These are phyloP conservation scores for Embidobia sp. DNA, from an alignment of 2,888 invertebrate species.

Conservation along the genomic window DNA sequence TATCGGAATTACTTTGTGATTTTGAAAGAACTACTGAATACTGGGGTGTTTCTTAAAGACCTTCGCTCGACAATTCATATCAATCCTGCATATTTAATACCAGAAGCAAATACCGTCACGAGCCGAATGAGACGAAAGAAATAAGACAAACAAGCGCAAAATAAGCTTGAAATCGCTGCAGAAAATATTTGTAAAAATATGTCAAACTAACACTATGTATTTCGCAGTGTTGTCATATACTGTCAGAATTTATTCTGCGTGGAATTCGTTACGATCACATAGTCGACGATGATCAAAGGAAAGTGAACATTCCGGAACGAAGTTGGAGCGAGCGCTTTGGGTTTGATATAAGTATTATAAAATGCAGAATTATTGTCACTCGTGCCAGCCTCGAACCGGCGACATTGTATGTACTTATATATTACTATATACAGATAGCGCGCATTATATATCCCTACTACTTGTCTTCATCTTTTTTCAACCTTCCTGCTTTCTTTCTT, in stretches of 20 bases:
- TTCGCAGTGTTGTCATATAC: conserved; percentile 36
- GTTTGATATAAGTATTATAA: conserved; percentile 57
- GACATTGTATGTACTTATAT: conserved; percentile 31
- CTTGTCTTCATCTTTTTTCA: conserved; percentile 12
- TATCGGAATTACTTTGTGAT: too few relatives aligned
- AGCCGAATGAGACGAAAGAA: conserved; percentile 9
- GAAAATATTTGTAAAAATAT: conserved; percentile 39
- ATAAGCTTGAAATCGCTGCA: conserved; percentile 24
- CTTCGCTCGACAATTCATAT: conserved; percentile 1
- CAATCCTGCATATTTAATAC: conserved; percentile 30
- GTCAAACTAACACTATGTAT: conserved; percentile 26
- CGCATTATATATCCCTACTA: conserved; percentile 9
- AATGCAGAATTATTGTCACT: conserved; percentile 62
- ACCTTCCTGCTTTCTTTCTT: conserved; percentile 1
- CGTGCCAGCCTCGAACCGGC: conserved; percentile 57
- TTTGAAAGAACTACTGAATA: too few relatives aligned
- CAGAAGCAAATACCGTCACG: conserved; percentile 15
- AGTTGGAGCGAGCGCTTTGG: conserved; percentile 54
- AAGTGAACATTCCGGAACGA: conserved; percentile 53
- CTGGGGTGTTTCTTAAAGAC: too few relatives aligned
- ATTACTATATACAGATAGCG: conserved; percentile 41
- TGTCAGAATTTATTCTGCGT: conserved; percentile 39
- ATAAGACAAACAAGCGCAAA: conserved; percentile 15
- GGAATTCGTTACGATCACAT: conserved; percentile 47
- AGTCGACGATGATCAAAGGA: conserved; percentile 60